phyloP scores from a whole-genome alignment of 2,113 vertebrate species.

The Calonectris borealis region DNA sequence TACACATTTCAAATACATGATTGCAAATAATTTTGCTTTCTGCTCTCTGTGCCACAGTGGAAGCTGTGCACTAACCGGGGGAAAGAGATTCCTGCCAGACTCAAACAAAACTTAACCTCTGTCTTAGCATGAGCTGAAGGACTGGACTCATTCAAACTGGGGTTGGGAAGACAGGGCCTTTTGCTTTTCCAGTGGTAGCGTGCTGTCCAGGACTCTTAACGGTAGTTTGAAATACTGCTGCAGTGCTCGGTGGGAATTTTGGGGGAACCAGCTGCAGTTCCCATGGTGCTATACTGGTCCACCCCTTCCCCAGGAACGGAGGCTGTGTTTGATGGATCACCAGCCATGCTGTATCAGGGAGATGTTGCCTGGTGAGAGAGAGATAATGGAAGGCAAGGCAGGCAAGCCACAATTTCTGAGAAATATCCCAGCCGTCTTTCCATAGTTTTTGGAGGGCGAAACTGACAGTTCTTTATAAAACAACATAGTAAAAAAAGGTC shows the following conservation, averaged over 20 bases:
- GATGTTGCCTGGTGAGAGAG: background rate
- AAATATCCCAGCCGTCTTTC: background rate
- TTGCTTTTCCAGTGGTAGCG: background rate
- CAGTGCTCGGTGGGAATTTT: background rate
- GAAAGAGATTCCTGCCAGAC: background rate
- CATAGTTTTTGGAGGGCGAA: background rate
- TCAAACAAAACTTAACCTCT: background rate
- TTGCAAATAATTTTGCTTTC: background rate
- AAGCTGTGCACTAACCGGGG: background rate
- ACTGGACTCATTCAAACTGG: background rate
- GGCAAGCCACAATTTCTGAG: background rate
- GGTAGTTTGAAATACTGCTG: background rate
- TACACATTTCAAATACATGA: background rate
- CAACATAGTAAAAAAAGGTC: background rate
- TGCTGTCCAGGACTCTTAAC: background rate
- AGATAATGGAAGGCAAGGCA: background rate
- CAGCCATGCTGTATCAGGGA: background rate
- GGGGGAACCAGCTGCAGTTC: background rate
- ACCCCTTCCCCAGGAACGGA: background rate
- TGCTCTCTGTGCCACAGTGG: background rate
- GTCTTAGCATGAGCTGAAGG: background rate
- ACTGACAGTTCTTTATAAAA: background rate
- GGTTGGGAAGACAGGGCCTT: background rate
- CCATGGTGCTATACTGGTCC: background rate
- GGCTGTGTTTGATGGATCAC: background rate